A percentile compares a stretch with the other conserved stretches of the same genome.
These are phyloP conservation scores for Kryptopterus vitreolus DNA, from an alignment of 2,797 vertebrate species.

Conservation along the genomic window DNA sequence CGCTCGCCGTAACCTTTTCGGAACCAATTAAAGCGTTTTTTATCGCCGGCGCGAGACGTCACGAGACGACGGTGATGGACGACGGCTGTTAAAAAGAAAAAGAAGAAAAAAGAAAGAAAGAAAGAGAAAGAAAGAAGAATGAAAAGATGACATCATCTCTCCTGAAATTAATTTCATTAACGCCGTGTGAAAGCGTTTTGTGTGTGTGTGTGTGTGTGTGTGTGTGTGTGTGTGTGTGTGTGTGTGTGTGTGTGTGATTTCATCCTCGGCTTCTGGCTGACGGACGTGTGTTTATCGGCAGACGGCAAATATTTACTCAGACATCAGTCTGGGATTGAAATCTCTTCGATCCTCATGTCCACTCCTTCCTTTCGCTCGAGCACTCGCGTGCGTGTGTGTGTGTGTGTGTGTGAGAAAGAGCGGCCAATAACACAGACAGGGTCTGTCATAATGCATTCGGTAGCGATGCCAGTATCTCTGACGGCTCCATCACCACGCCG, in stretches of 20 bases:
- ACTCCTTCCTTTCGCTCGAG: conserved; percentile 23
- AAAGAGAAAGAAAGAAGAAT: conserved; percentile 42
- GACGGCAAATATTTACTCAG: conserved; percentile 76
- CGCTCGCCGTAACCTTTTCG: conserved; percentile 70
- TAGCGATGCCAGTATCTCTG: conserved; percentile 30
- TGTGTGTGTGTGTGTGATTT: not conserved
- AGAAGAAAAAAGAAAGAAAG: too few relatives aligned
- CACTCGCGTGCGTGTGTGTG: not conserved
- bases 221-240: not conserved
- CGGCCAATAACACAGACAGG: conserved; percentile 19
- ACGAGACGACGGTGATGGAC: conserved; percentile 76
- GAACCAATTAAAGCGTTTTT: conserved; percentile 74
- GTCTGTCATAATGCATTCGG: conserved; percentile 28
- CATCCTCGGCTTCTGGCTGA: conserved; percentile 59
- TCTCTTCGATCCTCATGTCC: conserved; percentile 58
- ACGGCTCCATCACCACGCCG: conserved; percentile 18
- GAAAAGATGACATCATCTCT: conserved; percentile 85
- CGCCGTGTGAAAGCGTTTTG: conserved; percentile 82
- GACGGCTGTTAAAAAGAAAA: conserved; percentile 68
- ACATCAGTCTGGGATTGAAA: conserved; percentile 64
- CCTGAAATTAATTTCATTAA: conserved; percentile 96
- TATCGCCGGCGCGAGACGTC: conserved; percentile 54
- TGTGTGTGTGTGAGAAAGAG: not conserved
- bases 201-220: conserved; percentile 59
- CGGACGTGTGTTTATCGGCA: conserved; percentile 68